Evolutionary conservation across 1,140 invertebrate genomes (phyloP).

Genomic region (Metaphire vulgaris): DNA sequence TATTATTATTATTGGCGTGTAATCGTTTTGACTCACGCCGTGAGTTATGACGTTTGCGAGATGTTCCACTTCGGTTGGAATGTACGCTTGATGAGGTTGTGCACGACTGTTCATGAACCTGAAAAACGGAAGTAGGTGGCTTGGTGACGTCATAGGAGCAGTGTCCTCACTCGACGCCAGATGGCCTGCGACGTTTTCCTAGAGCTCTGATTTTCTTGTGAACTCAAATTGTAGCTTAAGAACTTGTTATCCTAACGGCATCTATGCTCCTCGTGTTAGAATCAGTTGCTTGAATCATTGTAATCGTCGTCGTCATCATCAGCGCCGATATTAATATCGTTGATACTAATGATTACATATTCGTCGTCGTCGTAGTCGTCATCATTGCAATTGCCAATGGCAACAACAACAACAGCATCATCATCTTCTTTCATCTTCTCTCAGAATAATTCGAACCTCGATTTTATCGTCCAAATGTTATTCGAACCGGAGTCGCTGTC

Average conservation of each 20-base stretch:
- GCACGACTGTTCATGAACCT: constrained; percentile 65
- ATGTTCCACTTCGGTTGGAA: constrained; percentile 76
- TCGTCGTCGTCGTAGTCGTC: background rate
- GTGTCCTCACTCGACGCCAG: too few relatives aligned
- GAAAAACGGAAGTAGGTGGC: background rate
- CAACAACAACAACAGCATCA: background rate
- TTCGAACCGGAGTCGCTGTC: background rate
- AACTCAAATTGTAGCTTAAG: too few relatives aligned
- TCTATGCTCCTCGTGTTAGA: too few relatives aligned
- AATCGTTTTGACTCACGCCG: constrained; percentile 56
- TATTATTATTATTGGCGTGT: background rate
- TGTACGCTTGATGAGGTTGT: constrained; percentile 61
- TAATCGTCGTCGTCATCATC: background rate
- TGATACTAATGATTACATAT: too few relatives aligned
- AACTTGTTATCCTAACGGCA: too few relatives aligned
- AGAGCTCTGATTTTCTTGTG: too few relatives aligned
- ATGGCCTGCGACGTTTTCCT: too few relatives aligned
- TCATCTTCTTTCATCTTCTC: background rate
- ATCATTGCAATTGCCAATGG: background rate
- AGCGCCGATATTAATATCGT: too few relatives aligned
- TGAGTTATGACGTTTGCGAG: constrained; percentile 84
- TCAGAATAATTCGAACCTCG: too few relatives aligned
- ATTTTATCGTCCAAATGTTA: background rate
- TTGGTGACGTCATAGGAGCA: too few relatives aligned
- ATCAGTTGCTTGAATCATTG: background rate